A percentile compares a stretch with the other conserved stretches of the same genome.
Conservation (phyloP, 92 coral and sea anemone species). For the Chrysogorgia sp. region DNA sequence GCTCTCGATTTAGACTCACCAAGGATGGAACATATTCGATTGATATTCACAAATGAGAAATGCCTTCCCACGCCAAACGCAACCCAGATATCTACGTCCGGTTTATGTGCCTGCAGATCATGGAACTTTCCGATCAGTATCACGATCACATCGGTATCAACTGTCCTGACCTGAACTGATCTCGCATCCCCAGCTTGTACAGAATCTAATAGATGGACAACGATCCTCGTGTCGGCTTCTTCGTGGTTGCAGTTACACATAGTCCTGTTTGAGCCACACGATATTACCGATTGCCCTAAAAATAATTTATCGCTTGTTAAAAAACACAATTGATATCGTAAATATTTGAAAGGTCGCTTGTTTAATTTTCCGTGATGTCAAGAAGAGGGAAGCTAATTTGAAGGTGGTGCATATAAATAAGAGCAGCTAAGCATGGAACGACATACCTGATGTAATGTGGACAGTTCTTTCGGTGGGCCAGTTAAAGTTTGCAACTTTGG, state of each 20-base stretch:
- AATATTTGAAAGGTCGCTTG: conserved; percentile 28
- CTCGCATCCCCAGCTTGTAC: conserved; percentile 46
- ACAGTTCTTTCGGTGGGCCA: conserved; percentile 48
- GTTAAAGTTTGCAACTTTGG: conserved; percentile 32
- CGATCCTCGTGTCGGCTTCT: conserved; percentile 57
- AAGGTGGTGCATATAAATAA: conserved; percentile 25
- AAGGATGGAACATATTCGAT: conserved; percentile 46
- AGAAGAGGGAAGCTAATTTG: too few species aligned
- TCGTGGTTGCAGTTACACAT: conserved; percentile 58
- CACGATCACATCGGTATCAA: conserved; percentile 50
- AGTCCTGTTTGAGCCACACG: conserved; percentile 32
- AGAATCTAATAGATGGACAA: conserved; percentile 58
- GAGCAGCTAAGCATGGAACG: background rate
- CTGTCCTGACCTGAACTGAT: conserved; percentile 46
- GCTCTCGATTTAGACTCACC: conserved; percentile 53
- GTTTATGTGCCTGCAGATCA: conserved; percentile 47
- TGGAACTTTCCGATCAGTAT: conserved; percentile 58
- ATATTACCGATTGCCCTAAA: conserved; percentile 51
- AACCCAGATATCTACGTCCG: conserved; percentile 47
- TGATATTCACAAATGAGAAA: conserved; percentile 50
- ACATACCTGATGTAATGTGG: conserved; percentile 52
- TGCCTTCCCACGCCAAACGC: conserved; percentile 67
- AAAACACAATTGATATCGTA: background rate
- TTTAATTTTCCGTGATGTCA: too few species aligned
- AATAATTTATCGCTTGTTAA: conserved; percentile 19